Conservation (phyloP, 1,140 invertebrate genomes). For the Tribolium castaneum region DNA sequence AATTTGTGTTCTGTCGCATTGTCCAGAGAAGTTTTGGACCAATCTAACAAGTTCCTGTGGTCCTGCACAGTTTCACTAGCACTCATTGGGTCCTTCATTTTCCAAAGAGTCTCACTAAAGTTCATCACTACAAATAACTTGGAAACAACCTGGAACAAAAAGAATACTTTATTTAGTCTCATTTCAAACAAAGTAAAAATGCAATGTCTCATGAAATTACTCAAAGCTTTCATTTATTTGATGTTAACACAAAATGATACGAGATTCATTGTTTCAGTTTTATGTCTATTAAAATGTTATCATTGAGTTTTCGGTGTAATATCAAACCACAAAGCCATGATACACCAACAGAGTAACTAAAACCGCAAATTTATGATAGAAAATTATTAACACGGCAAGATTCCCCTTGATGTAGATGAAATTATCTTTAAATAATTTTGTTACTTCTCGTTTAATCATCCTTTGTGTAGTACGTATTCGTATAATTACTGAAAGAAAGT, state of each 20-base stretch:
- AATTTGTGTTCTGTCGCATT: constrained; percentile 62
- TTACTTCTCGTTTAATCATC: not conserved
- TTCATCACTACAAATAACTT: not conserved
- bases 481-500: not conserved
- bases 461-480: not conserved
- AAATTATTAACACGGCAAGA: not conserved
- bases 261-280: too few species aligned
- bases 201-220: too few species aligned
- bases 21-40: constrained; percentile 46
- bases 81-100: constrained; percentile 43
- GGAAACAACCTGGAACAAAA: not conserved
- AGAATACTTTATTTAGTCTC: not conserved
- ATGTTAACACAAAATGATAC: too few species aligned
- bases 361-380: not conserved
- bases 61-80: constrained; percentile 55
- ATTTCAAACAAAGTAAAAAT: too few species aligned
- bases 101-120: not conserved
- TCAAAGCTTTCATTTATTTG: too few species aligned
- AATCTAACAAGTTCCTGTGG: constrained; percentile 55
- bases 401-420: not conserved
- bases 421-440: not conserved
- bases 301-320: not conserved
- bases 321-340: not conserved
- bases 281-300: not conserved
- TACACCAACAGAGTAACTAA: not conserved